Base-by-base conservation (phyloP, 2,888 invertebrate genomes). In the Aelia acuminata region DNA sequence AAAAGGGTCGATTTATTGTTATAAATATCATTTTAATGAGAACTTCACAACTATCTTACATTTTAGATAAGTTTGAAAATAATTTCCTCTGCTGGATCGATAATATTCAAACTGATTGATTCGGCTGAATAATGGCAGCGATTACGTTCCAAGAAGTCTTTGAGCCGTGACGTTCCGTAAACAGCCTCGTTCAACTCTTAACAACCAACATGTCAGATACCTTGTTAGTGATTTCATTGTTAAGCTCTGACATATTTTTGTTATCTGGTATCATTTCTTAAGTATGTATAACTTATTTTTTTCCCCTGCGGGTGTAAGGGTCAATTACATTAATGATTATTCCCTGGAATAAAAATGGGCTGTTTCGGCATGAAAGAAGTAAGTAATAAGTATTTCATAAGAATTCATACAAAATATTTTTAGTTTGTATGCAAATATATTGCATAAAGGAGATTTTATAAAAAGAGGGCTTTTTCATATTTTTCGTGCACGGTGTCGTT, bases 201-300 rank as follows among this genome's bases (percentile, higher is more conserved):
- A 57, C 26, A 57, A 31, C 31, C 63, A 35, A 70, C 63, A 18
- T 22, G 63, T 70, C 63, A 70, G 35, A 7, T 20, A 18, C 35
- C 63, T 70, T 35, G 31, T 70, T 70, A 70, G 35, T 3, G 63
- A 20, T 31, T 70, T 70, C 35, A 4, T 43, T 43, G 18, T 70
- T 70, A 70, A 70, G 5, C 63, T 70, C 63, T 70, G 63, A 1
- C 35, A 70, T 70, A 70, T 70, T 70, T n/a, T 70, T 70, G 15
- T 63, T 70, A 57, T 70, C 63, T 70, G 63, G 35, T 70, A 70
- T 20, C 31, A 35, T 20, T 70, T 70, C 26, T 26, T 26, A 31
- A 26, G 26, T 26, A 26, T 26, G 26, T 26, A 26, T 26, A 26
- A 26, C 13, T 57, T 26, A 15, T 57, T 57, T 50, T 53, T 22